A percentile compares a stretch with the other conserved stretches of the same genome.
Conservation (phyloP, 2,888 invertebrate species). For the Ferdinandea cuprea region DNA sequence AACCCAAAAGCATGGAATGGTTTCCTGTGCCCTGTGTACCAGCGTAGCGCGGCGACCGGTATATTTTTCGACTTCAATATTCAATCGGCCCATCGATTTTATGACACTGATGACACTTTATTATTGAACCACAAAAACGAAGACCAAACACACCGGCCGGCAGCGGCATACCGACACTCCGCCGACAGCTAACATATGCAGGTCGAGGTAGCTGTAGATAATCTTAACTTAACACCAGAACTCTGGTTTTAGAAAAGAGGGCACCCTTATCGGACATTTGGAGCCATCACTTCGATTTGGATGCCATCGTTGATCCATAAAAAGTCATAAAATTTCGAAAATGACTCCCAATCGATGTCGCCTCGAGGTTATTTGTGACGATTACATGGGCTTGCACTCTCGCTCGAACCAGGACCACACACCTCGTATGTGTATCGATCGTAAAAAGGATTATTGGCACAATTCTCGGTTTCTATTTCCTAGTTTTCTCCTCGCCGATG, state of each 20-base stretch:
- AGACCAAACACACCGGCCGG: conserved; percentile 52
- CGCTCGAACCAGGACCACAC: conserved; percentile 56
- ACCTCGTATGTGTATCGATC: conserved; percentile 71
- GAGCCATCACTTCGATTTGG: conserved; percentile 53
- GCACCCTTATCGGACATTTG: conserved; percentile 51
- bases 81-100: conserved; percentile 73
- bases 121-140: conserved; percentile 69
- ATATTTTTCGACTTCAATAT: conserved; percentile 59
- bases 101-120: conserved; percentile 74
- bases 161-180: conserved; percentile 15
- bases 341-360: conserved; percentile 55
- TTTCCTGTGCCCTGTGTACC: conserved; percentile 19
- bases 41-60: conserved; percentile 39
- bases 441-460: conserved; percentile 74
- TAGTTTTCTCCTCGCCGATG: conserved; percentile 25
- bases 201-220: conserved; percentile 66
- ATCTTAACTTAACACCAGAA: conserved; percentile 63
- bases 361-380: conserved; percentile 62
- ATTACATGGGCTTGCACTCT: conserved; percentile 72
- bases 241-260: conserved; percentile 19
- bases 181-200: conserved; percentile 52
- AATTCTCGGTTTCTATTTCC: conserved; percentile 66
- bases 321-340: conserved; percentile 57
- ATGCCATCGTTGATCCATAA: conserved; percentile 61
- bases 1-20: conserved; percentile 37